phyloP scores from a whole-genome alignment of 2,888 invertebrate genomes.

The Chrysotoxum bicinctum region DNA sequence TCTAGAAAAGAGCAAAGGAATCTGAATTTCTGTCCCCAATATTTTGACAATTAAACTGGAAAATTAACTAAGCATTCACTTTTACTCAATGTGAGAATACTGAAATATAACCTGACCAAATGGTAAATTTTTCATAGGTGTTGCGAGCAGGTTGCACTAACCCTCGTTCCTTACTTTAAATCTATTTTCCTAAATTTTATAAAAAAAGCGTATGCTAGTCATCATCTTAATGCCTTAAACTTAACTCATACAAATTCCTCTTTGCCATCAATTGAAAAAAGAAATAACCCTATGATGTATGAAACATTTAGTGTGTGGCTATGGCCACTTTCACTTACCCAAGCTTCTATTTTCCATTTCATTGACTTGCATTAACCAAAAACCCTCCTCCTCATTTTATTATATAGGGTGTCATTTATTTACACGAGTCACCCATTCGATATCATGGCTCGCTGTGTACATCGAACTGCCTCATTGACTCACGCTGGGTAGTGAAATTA shows the following conservation, averaged over 20 bases:
- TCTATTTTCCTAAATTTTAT: background rate
- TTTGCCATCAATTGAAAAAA: background rate
- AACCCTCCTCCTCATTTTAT: slow-evolving; percentile 32
- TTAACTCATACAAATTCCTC: background rate
- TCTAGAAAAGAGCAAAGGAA: no score
- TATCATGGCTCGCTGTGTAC: slow-evolving; percentile 94
- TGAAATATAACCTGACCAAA: background rate
- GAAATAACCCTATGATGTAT: slow-evolving; percentile 16
- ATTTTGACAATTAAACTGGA: no score
- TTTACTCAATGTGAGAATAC: no score
- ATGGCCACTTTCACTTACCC: slow-evolving; percentile 56
- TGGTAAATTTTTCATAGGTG: background rate
- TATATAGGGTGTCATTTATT: slow-evolving; percentile 92
- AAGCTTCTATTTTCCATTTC: slow-evolving; percentile 34
- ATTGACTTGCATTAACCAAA: slow-evolving; percentile 21
- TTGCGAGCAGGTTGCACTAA: background rate
- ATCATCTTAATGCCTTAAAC: background rate
- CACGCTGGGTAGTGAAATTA: slow-evolving; percentile 96
- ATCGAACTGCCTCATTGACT: slow-evolving; percentile 96
- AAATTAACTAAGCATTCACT: no score
- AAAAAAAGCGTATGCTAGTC: background rate
- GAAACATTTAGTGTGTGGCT: slow-evolving; percentile 21
- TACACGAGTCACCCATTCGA: slow-evolving; percentile 92
- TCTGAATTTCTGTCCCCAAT: no score
- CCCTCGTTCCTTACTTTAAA: background rate